phyloP scores from a whole-genome alignment of 1,140 invertebrate species.

The Bombus superbus region DNA sequence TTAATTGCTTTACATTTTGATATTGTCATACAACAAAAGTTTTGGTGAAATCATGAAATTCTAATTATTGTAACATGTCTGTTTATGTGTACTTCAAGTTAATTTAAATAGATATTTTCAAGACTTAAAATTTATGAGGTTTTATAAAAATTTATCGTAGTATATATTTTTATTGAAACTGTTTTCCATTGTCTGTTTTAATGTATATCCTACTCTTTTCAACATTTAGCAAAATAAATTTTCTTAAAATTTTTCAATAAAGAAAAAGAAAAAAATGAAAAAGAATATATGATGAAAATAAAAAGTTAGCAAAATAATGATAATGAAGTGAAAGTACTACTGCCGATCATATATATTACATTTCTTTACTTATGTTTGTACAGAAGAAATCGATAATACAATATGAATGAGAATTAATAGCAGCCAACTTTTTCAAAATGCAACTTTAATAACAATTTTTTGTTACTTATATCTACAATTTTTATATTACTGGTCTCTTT shows the following conservation, averaged over 20 bases:
- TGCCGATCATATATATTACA: conserved; percentile 14
- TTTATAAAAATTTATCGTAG: neutral
- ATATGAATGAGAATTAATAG: conserved; percentile 17
- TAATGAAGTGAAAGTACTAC: conserved; percentile 13
- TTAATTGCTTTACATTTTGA: conserved; percentile 74
- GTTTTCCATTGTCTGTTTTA: neutral
- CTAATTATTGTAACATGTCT: neutral
- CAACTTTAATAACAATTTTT: conserved; percentile 49
- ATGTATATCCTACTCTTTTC: neutral
- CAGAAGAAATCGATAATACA: neutral
- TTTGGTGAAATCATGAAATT: conserved; percentile 60
- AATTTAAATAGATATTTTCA: neutral
- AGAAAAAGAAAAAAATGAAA: neutral
- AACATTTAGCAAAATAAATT: neutral
- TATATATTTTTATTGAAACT: neutral
- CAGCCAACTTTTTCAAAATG: conserved; percentile 1
- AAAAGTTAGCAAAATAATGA: neutral
- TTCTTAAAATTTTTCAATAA: neutral
- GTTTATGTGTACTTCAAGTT: neutral
- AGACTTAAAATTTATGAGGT: neutral
- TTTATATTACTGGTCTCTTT: conserved; percentile 54
- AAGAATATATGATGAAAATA: neutral
- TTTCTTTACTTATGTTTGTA: conserved; percentile 6
- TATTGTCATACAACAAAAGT: conserved; percentile 70
- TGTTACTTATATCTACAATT: conserved; percentile 35